Percentiles rank a stretch among this genome's conserved stretches.
Conservation (phyloP, 1,140 invertebrate species). For the Anastrepha obliqua region DNA sequence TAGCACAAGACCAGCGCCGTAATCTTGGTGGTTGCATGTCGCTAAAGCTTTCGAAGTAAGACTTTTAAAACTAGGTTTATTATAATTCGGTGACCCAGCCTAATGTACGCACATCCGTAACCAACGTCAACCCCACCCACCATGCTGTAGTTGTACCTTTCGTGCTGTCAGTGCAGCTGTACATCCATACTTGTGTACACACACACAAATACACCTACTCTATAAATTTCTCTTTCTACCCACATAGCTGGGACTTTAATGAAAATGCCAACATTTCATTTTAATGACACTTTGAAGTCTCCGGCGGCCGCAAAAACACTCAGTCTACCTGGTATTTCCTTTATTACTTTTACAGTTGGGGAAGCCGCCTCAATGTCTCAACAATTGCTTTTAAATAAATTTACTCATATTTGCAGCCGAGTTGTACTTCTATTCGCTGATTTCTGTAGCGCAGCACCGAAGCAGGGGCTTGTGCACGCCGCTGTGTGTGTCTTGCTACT, state of each 20-base stretch:
- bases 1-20: no score
- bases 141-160: neutral
- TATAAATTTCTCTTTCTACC: neutral
- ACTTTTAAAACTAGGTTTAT: no score
- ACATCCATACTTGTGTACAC: neutral
- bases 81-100: no score
- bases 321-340: neutral
- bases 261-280: constrained; percentile 46
- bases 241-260: neutral
- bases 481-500: neutral
- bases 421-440: neutral
- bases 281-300: constrained; percentile 45
- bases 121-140: neutral
- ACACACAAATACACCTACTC: neutral
- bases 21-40: no score
- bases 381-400: neutral
- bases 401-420: no score
- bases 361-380: constrained; percentile 3
- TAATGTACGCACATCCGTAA: no score
- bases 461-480: neutral
- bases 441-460: neutral
- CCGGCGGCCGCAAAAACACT: constrained; percentile 23
- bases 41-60: no score
- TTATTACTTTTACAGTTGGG: constrained; percentile 3
- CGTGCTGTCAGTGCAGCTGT: neutral